Conservation (phyloP, 2,888 invertebrate species). For the Ophion obscuratus region DNA sequence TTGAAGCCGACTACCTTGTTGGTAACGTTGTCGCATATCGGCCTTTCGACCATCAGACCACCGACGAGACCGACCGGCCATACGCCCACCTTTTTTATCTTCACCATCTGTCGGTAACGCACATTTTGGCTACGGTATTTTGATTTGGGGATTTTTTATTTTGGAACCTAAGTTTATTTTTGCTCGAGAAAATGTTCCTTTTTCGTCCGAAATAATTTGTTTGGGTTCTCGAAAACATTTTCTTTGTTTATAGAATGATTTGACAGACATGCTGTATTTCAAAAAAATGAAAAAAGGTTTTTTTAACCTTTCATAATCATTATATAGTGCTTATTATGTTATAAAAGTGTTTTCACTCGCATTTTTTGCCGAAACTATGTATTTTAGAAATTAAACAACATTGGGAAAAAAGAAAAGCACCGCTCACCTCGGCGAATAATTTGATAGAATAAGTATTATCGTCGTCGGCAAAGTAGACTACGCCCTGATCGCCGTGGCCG, state of each 20-base stretch:
- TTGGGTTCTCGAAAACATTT: too few relatives aligned
- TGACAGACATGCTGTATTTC: too few relatives aligned
- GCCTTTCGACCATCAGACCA: constrained; percentile 96
- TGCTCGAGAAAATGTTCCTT: too few relatives aligned
- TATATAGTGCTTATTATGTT: too few relatives aligned
- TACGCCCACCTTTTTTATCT: constrained; percentile 93
- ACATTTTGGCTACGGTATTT: background rate
- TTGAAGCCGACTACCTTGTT: constrained; percentile 88
- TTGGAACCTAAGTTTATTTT: background rate
- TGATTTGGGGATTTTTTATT: background rate
- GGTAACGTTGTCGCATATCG: constrained; percentile 88
- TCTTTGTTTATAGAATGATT: too few relatives aligned
- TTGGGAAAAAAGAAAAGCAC: background rate
- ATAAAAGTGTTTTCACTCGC: too few relatives aligned
- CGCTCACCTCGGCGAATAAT: constrained; percentile 93
- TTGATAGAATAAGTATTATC: constrained; percentile 97
- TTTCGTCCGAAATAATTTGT: too few relatives aligned
- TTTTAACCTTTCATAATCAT: too few relatives aligned
- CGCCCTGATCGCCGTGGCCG: constrained; percentile 87
- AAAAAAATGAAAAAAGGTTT: too few relatives aligned
- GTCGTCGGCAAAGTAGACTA: constrained; percentile 98
- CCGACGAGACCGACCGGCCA: constrained; percentile 99
- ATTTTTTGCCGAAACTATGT: too few relatives aligned
- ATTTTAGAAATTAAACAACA: too few relatives aligned
- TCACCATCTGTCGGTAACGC: constrained; percentile 87